These are phyloP conservation scores for Scophthalmus maximus DNA, from an alignment of 2,113 vertebrate genomes.

Conservation along the genomic window DNA sequence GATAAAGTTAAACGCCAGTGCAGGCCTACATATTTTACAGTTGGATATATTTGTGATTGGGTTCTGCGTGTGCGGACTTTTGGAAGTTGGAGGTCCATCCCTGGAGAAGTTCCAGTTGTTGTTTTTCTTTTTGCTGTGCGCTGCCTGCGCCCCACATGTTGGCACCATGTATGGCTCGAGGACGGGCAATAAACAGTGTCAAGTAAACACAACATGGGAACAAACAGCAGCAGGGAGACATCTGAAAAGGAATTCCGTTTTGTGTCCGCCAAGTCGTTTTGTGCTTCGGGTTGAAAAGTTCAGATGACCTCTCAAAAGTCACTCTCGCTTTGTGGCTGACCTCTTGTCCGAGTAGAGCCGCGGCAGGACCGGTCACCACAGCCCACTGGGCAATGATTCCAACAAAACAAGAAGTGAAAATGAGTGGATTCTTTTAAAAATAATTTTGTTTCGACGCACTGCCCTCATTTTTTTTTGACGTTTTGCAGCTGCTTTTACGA, in stretches of 20 bases:
- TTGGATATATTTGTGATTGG: slow-evolving; percentile 27
- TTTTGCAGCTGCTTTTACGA: background rate
- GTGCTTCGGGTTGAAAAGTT: slow-evolving; percentile 79
- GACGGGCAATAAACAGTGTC: slow-evolving; percentile 72
- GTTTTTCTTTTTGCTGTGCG: background rate
- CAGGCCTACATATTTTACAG: slow-evolving; percentile 41
- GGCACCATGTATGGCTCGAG: slow-evolving; percentile 51
- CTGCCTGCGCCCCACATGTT: slow-evolving; percentile 57
- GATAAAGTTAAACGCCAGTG: slow-evolving; percentile 57
- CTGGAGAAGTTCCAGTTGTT: slow-evolving; percentile 38
- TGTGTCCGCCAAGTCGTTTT: slow-evolving; percentile 72
- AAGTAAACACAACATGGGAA: slow-evolving; percentile 76
- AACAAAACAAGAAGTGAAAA: background rate
- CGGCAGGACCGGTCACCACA: slow-evolving; percentile 9
- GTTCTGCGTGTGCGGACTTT: slow-evolving; percentile 35
- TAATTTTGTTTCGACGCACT: background rate
- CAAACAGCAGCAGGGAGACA: slow-evolving; percentile 67
- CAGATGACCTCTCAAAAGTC: slow-evolving; percentile 70
- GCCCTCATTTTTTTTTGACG: background rate
- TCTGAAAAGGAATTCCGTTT: slow-evolving; percentile 76
- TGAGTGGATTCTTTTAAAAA: no score
- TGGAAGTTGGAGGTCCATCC: slow-evolving; percentile 37
- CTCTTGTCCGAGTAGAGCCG: slow-evolving; percentile 46
- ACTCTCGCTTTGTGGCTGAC: slow-evolving; percentile 75
- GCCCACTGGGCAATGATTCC: background rate